These are phyloP conservation scores for Amazona guildingii DNA, from an alignment of 2,113 vertebrate genomes.

Conservation along the genomic window DNA sequence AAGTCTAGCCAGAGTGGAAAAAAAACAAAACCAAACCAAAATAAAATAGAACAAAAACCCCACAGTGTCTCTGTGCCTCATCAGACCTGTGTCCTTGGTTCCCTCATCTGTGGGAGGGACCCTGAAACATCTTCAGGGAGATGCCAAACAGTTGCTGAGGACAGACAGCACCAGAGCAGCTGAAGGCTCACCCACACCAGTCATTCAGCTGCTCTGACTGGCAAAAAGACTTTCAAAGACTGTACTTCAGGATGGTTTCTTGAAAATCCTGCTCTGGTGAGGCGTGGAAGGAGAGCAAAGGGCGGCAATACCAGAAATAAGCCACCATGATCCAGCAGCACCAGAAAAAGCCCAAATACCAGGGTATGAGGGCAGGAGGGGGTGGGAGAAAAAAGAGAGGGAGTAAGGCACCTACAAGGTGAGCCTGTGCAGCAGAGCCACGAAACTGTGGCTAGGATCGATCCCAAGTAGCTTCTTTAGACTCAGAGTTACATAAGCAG, in stretches of 20 bases:
- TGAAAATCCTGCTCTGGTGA: not conserved
- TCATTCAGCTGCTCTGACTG: not conserved
- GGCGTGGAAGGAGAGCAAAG: not conserved
- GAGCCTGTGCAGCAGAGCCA: not conserved
- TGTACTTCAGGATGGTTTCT: not conserved
- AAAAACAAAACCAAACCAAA: not conserved
- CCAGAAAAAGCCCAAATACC: not conserved
- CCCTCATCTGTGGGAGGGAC: not conserved
- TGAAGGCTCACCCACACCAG: not conserved
- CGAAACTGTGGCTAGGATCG: not conserved
- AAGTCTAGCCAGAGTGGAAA: not conserved
- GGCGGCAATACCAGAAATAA: not conserved
- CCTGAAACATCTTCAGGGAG: not conserved
- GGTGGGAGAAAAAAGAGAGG: not conserved
- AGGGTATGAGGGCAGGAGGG: not conserved
- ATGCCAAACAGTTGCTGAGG: not conserved
- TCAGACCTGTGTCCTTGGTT: not conserved
- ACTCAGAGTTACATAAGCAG: conserved; percentile 25
- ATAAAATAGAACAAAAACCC: not conserved
- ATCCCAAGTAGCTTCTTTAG: not conserved
- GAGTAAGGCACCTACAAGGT: not conserved
- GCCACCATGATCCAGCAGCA: not conserved
- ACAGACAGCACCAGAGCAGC: not conserved
- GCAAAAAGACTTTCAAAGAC: not conserved
- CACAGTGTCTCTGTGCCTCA: not conserved